These are phyloP conservation scores for Pyrocoelia pectoralis DNA, from an alignment of 2,888 invertebrate genomes.

Conservation along the genomic window DNA sequence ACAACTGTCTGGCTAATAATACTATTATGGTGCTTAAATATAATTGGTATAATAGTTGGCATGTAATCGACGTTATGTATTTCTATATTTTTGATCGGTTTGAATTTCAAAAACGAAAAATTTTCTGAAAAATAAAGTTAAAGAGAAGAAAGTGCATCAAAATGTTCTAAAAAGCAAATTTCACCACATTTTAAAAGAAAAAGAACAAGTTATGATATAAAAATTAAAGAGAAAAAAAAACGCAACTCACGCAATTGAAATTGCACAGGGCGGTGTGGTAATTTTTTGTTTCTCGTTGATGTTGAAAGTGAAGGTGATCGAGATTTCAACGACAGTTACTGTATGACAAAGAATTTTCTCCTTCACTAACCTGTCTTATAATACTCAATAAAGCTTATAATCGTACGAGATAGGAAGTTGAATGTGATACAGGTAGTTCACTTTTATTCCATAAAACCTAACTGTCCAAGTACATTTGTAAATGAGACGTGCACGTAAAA, in stretches of 20 bases:
- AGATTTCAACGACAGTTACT: conserved; percentile 41
- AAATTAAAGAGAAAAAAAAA: no score
- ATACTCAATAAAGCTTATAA: conserved; percentile 20
- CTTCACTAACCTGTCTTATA: conserved; percentile 26
- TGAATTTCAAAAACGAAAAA: no score
- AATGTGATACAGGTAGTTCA: conserved; percentile 23
- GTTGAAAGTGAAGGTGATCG: conserved; percentile 47
- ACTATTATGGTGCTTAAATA: no score
- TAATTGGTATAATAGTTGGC: no score
- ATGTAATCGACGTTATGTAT: no score
- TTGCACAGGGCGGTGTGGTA: conserved; percentile 29
- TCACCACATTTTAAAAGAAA: background rate
- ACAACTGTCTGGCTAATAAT: no score
- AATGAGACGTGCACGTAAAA: conserved; percentile 6
- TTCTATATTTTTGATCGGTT: no score
- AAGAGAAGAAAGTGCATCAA: no score
- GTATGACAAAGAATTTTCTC: conserved; percentile 31
- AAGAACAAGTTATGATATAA: background rate
- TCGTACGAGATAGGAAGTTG: conserved; percentile 31
- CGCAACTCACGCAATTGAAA: conserved; percentile 14
- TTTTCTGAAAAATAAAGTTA: no score
- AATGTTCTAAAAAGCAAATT: no score
- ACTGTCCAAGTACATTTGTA: conserved; percentile 15
- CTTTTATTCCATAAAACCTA: conserved; percentile 34
- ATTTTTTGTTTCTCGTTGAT: conserved; percentile 31